These are phyloP conservation scores for Drosophila mayaguana DNA, from an alignment of 2,888 invertebrate genomes.

Conservation along the genomic window DNA sequence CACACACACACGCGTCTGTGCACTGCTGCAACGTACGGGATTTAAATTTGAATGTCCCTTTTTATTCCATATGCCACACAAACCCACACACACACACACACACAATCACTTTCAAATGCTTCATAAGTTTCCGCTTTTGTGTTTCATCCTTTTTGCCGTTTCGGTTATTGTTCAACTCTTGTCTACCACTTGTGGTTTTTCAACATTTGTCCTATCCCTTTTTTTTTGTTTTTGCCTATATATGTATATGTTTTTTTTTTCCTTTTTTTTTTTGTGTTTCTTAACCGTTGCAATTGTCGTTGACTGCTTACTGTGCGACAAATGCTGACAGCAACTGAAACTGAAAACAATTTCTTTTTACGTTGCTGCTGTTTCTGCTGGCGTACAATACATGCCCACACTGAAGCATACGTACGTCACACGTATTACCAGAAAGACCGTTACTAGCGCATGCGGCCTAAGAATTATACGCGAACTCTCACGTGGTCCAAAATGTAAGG, in stretches of 20 bases:
- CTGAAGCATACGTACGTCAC: constrained; percentile 5
- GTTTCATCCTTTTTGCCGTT: constrained; percentile 21
- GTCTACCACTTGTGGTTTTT: constrained; percentile 72
- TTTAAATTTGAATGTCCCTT: constrained; percentile 45
- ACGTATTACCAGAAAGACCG: constrained; percentile 42
- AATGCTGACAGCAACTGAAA: constrained; percentile 73
- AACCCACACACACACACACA: neutral
- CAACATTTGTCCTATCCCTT: constrained; percentile 20
- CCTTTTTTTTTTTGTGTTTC: constrained; percentile 7
- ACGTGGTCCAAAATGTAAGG: constrained; percentile 1
- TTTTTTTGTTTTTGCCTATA: constrained; percentile 28
- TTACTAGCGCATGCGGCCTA: constrained; percentile 39
- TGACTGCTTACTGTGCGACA: constrained; percentile 58
- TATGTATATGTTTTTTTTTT: too few species aligned
- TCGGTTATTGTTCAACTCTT: constrained; percentile 41
- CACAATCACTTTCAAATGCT: constrained; percentile 13
- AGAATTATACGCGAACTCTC: constrained; percentile 3
- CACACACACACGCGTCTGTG: constrained; percentile 23
- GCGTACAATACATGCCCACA: constrained; percentile 41
- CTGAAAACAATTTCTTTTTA: constrained; percentile 66
- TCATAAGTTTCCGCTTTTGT: constrained; percentile 9
- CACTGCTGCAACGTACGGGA: constrained; percentile 56
- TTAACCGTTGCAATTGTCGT: constrained; percentile 49
- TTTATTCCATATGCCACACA: constrained; percentile 48
- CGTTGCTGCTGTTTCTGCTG: constrained; percentile 45